These are phyloP conservation scores for Drosophila paranaensis DNA, from an alignment of 2,888 invertebrate genomes.

Conservation along the genomic window DNA sequence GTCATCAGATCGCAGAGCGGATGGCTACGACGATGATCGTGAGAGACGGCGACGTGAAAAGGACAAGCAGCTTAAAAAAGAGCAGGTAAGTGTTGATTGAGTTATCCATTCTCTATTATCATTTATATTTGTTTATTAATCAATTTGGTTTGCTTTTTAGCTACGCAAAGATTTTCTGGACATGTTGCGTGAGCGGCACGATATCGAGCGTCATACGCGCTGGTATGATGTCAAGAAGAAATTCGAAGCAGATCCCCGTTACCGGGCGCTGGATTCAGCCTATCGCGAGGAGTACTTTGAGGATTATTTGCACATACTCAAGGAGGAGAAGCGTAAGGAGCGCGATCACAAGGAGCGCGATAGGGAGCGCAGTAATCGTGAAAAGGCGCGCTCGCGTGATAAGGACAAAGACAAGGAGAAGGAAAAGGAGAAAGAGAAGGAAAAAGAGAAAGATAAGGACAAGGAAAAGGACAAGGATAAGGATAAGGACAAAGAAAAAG, in stretches of 20 bases:
- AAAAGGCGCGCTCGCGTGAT: conserved; percentile 73
- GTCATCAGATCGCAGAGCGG: conserved; percentile 53
- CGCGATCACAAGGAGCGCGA: conserved; percentile 76
- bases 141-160: conserved; percentile 84
- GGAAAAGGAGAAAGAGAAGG: conserved; percentile 52
- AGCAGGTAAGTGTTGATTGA: conserved; percentile 62
- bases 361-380: conserved; percentile 80
- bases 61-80: conserved; percentile 86
- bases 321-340: conserved; percentile 90
- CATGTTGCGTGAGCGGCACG: conserved; percentile 94
- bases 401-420: conserved; percentile 68
- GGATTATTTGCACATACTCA: conserved; percentile 94
- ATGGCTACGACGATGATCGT: conserved; percentile 65
- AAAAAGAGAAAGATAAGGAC: conserved; percentile 72
- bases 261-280: conserved; percentile 95
- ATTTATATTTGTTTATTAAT: no score
- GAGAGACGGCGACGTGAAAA: conserved; percentile 83
- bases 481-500: conserved; percentile 48
- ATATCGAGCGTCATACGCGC: conserved; percentile 95
- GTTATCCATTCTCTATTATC: no score
- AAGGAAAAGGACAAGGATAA: conserved; percentile 47
- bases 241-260: conserved; percentile 94
- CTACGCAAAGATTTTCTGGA: conserved; percentile 94
- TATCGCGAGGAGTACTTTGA: conserved; percentile 97
- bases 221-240: conserved; percentile 98